Evolutionary conservation across 2,888 invertebrate species (phyloP), one percentile per base, ranked within the genome.

Genomic region (Noctua comes): DNA sequence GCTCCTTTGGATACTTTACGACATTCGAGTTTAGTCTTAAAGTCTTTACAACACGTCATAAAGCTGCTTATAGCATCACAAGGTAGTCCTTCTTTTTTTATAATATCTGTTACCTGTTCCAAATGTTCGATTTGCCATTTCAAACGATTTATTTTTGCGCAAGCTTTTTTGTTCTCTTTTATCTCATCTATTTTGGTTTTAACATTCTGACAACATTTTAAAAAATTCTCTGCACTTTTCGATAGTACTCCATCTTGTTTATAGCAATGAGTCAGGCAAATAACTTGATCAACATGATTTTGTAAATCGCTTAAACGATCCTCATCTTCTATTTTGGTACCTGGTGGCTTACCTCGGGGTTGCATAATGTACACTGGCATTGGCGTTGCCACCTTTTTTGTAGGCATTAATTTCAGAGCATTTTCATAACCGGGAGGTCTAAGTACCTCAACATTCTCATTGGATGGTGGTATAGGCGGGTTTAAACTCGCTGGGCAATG

Each of bases 61-160:
- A 94, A 92, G 3, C 86, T 81, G 8, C 89, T 86, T 11, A 93
- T 79, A 66, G 89, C 91, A 8, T 73, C 13, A 16, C 89, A 79
- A 6, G 69, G 69, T 24, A 90, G 46, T 36, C 87, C 85, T 31
- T 86, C 84, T 21, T 86, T 62, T 77, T 89, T 79, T 6, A 88
- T 79, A 16, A 82, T 77, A n/a, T 54, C 68, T 2, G 91, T 89
- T 7, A 91, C 72, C 43, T 82, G 75, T 85, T 92, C 90, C 59
- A 92, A 72, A 51, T 87, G 75, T 31, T 68, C 65, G 0, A 91
- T 82, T 40, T 90, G 85, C 6, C 86, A 79, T 81, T 88, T 89
- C 10, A 91, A 86, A 69, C 80, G 77, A 43, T 86, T 81, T 43
- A 91, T 43, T 66, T 85, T 88, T 48, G 71, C 46, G 79, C 70